These are phyloP conservation scores for Pangasius macronema DNA, from an alignment of 2,797 vertebrate species.

Conservation along the genomic window DNA sequence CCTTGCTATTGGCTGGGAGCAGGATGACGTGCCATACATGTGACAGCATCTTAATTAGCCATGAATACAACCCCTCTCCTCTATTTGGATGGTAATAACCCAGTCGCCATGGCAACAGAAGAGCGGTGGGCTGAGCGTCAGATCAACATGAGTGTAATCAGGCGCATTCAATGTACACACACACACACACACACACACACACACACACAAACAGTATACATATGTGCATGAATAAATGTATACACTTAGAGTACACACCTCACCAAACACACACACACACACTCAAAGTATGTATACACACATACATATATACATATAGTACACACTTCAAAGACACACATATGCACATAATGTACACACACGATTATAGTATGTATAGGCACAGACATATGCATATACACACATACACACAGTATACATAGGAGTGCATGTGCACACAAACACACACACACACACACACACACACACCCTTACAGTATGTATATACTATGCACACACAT, in stretches of 20 bases:
- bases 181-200: conserved; percentile 12
- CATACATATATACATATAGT: not conserved
- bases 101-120: conserved; percentile 50
- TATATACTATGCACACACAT: too few relatives aligned
- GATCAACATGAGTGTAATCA: conserved; percentile 31
- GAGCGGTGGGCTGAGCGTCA: conserved; percentile 29
- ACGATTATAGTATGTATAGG: not conserved
- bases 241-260: not conserved
- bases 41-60: conserved; percentile 49
- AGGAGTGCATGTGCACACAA: too few relatives aligned
- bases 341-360: not conserved
- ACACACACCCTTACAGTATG: too few relatives aligned
- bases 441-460: too few relatives aligned
- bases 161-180: not conserved
- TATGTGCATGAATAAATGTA: not conserved
- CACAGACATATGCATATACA: too few relatives aligned
- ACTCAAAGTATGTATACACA: not conserved
- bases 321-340: not conserved
- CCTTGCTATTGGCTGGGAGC: conserved; percentile 27
- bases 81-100: conserved; percentile 43
- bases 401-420: too few relatives aligned
- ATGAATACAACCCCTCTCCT: conserved; percentile 37
- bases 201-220: not conserved
- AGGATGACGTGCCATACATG: conserved; percentile 26
- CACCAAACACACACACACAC: not conserved